A percentile compares a stretch with the other conserved stretches of the same genome.
Evolutionary conservation across 2,888 invertebrate species (phyloP).

Genomic region (Diaperis boleti): DNA sequence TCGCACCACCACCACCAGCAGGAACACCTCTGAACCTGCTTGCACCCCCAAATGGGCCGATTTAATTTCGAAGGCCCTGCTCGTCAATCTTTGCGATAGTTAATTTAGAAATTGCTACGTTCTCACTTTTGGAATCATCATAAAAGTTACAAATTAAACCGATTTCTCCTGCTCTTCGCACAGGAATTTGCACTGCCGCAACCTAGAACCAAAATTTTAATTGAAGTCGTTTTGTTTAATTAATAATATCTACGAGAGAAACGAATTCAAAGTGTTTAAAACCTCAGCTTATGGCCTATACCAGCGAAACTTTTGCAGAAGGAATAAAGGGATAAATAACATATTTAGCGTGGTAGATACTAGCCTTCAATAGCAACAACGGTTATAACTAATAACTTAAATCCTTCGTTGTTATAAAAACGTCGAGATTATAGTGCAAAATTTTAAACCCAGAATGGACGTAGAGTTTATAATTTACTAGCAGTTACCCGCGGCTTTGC

Average conservation of each 20-base stretch:
- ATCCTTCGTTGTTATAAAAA: too few relatives aligned
- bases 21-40: slow-evolving; percentile 44
- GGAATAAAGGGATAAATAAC: not conserved
- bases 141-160: slow-evolving; percentile 58
- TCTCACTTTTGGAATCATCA: slow-evolving; percentile 60
- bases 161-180: slow-evolving; percentile 10
- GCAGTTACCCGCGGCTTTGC: too few relatives aligned
- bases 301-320: slow-evolving; percentile 8
- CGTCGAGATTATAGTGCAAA: too few relatives aligned
- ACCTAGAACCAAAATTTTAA: slow-evolving; percentile 30
- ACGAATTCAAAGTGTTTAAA: slow-evolving; percentile 5
- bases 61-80: slow-evolving; percentile 63
- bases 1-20: slow-evolving; percentile 38
- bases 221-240: slow-evolving; percentile 35
- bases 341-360: too few relatives aligned
- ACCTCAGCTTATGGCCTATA: slow-evolving; percentile 25
- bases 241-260: slow-evolving; percentile 37
- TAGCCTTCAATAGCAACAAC: too few relatives aligned
- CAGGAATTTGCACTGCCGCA: slow-evolving; percentile 7
- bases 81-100: slow-evolving; percentile 64
- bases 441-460: too few relatives aligned
- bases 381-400: too few relatives aligned
- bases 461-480: too few relatives aligned
- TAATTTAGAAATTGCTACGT: slow-evolving; percentile 61
- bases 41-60: slow-evolving; percentile 58